These are phyloP conservation scores for Nomada fabriciana DNA, from an alignment of 2,888 invertebrate genomes.

Conservation along the genomic window DNA sequence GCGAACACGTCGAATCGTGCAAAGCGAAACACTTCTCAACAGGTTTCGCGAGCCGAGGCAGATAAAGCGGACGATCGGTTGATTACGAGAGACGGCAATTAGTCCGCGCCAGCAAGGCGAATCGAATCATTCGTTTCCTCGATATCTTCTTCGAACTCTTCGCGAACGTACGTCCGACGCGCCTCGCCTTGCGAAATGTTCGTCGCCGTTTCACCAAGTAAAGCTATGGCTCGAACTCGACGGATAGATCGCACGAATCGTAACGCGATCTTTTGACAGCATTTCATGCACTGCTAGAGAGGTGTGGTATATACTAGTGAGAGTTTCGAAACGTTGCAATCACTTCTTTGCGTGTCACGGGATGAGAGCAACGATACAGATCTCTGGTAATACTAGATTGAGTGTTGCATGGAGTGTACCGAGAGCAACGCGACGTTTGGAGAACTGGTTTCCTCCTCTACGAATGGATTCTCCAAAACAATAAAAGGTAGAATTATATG, in stretches of 20 bases:
- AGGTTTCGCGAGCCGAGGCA: constrained; percentile 41
- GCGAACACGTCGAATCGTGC: constrained; percentile 34
- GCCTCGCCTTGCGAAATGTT: constrained; percentile 47
- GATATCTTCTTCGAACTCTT: constrained; percentile 5
- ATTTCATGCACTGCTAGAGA: neutral
- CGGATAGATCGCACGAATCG: constrained; percentile 7
- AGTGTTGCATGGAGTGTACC: neutral
- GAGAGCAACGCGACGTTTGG: no score
- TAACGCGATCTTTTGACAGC: constrained; percentile 10
- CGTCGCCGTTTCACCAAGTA: constrained; percentile 54
- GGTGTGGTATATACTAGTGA: neutral
- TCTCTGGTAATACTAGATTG: neutral
- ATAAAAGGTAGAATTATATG: no score
- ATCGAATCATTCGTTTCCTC: constrained; percentile 23
- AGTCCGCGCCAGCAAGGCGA: constrained; percentile 25
- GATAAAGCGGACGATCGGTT: constrained; percentile 33
- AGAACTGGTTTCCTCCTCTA: no score
- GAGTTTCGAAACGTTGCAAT: constrained; percentile 5
- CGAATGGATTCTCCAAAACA: no score
- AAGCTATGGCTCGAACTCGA: constrained; percentile 31
- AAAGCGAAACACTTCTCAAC: constrained; percentile 39
- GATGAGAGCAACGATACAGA: no score
- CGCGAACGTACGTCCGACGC: constrained; percentile 24
- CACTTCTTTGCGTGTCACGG: no score
- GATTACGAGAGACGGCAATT: constrained; percentile 46